Evolutionary conservation across 2,797 vertebrate species (phyloP), one percentile per base, ranked within the genome.

Genomic region (Mustela erminea): DNA sequence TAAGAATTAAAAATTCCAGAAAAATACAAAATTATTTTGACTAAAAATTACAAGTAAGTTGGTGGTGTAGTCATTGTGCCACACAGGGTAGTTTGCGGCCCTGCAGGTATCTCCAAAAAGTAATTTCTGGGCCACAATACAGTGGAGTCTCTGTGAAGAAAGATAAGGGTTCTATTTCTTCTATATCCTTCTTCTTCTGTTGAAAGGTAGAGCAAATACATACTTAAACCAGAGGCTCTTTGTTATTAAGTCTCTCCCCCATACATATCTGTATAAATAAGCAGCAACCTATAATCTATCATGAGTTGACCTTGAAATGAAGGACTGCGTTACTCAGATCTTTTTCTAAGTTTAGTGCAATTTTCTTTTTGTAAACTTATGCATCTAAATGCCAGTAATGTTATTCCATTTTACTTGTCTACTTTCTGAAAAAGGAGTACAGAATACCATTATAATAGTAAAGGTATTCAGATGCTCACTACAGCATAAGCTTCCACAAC

Each of bases 21-120:
- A 97, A 87, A 96, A 58, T 15, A 17, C 10, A 64, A 81, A 86
- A 49, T 84, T 84, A 84, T 70, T 90, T 52, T 92, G 62, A 95
- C 41, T 20, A 64, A 72, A 78, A 89, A 56, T 68, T 80, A 87
- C 21, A 95, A 43, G 41, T 91, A 84, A 88, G n/a, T 64, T 78
- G 54, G 54, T 62, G 35, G 46, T 14, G 23, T 11, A 17, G 23
- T 21, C 38, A 84, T 15, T 38, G 62, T 2, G 38, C 23, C 56
- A 68, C 23, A 84, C 17, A 58, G 91, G 10, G 70, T 49, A 35
- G 15, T 21, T 85, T 80, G 38, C 29, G 84, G 29, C n/a, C 46
- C 18, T 92, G 64, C 20, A 89, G 23, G 2, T 82, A 93, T 3
- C 13, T 80, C 23, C 12, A 87, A 89, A 92, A 94, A 90, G 60